Base-by-base conservation (phyloP, 2,888 invertebrate genomes). In the Lepidochitona cinerea region DNA sequence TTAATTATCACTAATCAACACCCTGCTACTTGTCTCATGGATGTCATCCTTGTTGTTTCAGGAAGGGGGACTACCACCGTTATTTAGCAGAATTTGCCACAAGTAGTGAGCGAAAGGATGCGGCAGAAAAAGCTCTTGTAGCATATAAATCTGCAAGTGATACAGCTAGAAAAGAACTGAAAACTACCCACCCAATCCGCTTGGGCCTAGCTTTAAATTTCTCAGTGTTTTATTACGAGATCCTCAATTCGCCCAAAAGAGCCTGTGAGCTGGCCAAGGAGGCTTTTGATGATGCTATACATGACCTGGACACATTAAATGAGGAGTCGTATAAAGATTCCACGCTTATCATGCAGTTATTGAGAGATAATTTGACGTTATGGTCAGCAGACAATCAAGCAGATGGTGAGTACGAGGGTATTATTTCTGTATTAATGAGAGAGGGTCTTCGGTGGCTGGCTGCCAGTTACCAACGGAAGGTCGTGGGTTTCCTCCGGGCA, bases 171-270 rank as follows among this genome's bases (percentile, higher is more conserved):
- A 95, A 95, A 90, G 97, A 98, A 92, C 93, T 98, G 92, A 96
- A 97, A 84, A 97, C 98, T 89, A 98, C 98, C 90, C 97, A 98
- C 93, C 98, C 98, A 89, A 98, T 98, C 91, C 85, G 97, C 90
- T 94, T 98, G 92, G 98, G 98, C 81, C 94, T 98, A 92, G 98
- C 98, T 88, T 95, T 98, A 91, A 98, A 98, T 93, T 98, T 98
- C 94, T 98, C 97, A 89, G 98, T 98, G 90, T 98, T 98, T 93
- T 98, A 98, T 93, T 98, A 98, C 92, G 98, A 98, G 94, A 98
- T 98, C 92, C 94, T 98, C 92, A 98, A 97, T 93, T 97, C 97
- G 90, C 97, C 98, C 86, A 98, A 98, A 92, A 94, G 98, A 92
- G 98, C 98, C 90, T 98, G 98, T 92, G 95, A 97, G 90, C 93